Percentiles rank a stretch among this genome's conserved stretches.
Conservation (phyloP, 1,140 invertebrate species). For the Hylaeus anthracinus region DNA sequence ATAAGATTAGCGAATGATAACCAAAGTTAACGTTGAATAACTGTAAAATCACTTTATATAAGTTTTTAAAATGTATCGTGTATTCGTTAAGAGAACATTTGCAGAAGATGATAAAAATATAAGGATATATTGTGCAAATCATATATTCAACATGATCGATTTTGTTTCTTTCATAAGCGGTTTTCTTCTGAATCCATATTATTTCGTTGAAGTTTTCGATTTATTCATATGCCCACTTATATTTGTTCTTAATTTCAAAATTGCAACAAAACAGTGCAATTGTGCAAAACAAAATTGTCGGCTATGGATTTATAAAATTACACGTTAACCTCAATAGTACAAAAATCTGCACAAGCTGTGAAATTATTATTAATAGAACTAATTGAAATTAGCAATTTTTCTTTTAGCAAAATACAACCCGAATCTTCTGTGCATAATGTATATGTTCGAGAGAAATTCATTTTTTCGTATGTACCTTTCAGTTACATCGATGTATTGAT, state of each 20-base stretch:
- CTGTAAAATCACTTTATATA: slow-evolving; percentile 57
- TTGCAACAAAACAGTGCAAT: neutral
- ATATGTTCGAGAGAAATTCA: neutral
- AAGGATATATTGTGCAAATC: slow-evolving; percentile 2
- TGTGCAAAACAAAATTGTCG: neutral
- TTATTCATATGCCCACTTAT: slow-evolving; percentile 8
- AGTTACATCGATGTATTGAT: neutral
- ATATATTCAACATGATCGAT: neutral
- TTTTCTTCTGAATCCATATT: neutral
- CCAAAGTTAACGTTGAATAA: slow-evolving; percentile 57
- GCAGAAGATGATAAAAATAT: slow-evolving; percentile 25
- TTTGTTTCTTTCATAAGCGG: neutral
- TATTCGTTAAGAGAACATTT: slow-evolving; percentile 54
- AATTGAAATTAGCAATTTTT: slow-evolving; percentile 1
- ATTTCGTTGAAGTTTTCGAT: neutral
- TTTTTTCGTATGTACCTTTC: neutral
- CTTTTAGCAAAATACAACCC: neutral
- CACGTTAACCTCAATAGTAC: slow-evolving; percentile 13
- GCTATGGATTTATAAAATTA: neutral
- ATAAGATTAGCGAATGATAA: slow-evolving; percentile 55
- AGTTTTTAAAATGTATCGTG: slow-evolving; percentile 51
- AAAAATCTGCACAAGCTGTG: slow-evolving; percentile 37
- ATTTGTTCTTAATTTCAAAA: neutral
- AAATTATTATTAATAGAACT: slow-evolving; percentile 11
- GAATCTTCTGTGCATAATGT: neutral